Conservation (phyloP, 2,797 vertebrate species). For the Decapterus maruadsi region DNA sequence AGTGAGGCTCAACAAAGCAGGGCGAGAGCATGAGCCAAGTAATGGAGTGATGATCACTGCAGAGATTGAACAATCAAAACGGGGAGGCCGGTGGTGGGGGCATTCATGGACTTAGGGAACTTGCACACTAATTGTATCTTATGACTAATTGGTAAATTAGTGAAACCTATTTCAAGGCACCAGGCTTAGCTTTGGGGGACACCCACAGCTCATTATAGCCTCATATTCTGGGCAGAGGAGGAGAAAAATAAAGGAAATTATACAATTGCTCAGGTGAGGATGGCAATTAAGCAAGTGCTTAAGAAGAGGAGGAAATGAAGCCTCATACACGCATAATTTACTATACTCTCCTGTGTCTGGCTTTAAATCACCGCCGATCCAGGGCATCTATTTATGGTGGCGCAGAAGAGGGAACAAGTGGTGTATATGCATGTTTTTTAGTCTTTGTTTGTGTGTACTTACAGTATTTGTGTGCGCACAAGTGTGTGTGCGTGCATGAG, state of each 20-base stretch:
- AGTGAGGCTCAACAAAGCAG: conserved; percentile 69
- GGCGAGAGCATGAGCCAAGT: conserved; percentile 72
- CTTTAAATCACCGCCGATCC: conserved; percentile 83
- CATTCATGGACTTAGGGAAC: conserved; percentile 80
- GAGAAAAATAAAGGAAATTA: conserved; percentile 87
- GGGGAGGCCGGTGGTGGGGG: conserved; percentile 76
- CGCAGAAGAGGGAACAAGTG: conserved; percentile 41
- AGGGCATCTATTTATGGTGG: conserved; percentile 69
- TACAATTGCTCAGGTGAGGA: conserved; percentile 90
- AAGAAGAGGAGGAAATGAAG: conserved; percentile 84
- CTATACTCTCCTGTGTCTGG: conserved; percentile 80
- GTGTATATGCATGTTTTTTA: conserved; percentile 50
- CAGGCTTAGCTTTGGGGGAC: conserved; percentile 85
- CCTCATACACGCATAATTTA: conserved; percentile 85
- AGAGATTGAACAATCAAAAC: conserved; percentile 84
- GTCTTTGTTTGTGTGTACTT: conserved; percentile 43
- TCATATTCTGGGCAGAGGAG: conserved; percentile 86
- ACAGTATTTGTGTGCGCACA: neutral
- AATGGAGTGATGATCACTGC: conserved; percentile 85
- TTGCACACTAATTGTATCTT: conserved; percentile 87
- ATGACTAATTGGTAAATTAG: conserved; percentile 92
- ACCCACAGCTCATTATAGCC: conserved; percentile 87
- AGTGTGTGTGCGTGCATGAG: conserved; percentile 13
- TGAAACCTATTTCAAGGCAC: conserved; percentile 86
- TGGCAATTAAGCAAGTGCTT: conserved; percentile 88